Percentiles rank a stretch among this genome's conserved stretches.
Conservation (phyloP, 1,140 invertebrate genomes). For the Brachionus koreanus region DNA sequence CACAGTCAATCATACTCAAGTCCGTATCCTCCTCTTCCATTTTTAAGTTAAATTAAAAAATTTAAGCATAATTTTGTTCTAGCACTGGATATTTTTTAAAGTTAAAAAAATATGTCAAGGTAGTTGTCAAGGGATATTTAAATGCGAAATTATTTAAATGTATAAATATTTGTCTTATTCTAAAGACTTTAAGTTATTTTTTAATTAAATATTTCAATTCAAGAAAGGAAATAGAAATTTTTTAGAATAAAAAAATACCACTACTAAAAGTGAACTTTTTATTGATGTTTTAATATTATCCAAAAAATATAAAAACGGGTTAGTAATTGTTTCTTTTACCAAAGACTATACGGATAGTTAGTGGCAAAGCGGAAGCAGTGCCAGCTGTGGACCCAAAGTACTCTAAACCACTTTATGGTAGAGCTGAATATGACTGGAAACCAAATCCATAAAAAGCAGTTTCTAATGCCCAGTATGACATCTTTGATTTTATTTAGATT, state of each 20-base stretch:
- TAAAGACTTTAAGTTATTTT: too few relatives aligned
- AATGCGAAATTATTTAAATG: not conserved
- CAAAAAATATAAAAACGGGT: too few relatives aligned
- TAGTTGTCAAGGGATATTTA: constrained; percentile 1
- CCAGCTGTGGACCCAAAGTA: not conserved
- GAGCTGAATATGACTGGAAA: not conserved
- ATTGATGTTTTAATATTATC: too few relatives aligned
- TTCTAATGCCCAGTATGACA: not conserved
- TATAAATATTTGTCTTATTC: not conserved
- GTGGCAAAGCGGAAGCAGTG: not conserved
- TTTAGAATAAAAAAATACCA: too few relatives aligned
- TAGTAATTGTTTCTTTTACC: not conserved
- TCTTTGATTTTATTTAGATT: too few relatives aligned
- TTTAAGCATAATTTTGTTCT: constrained; percentile 7
- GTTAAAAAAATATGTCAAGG: not conserved
- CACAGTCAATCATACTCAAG: constrained; percentile 39
- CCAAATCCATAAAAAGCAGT: not conserved
- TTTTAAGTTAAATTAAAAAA: not conserved
- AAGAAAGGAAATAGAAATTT: too few relatives aligned
- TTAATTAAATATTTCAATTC: not conserved
- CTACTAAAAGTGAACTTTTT: too few relatives aligned
- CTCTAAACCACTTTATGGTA: not conserved
- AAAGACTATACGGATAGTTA: not conserved
- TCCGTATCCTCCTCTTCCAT: constrained; percentile 23
- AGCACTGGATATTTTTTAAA: constrained; percentile 10